Evolutionary conservation across 2,888 invertebrate genomes (phyloP), one percentile per base, ranked within the genome.

Genomic region (Ennomos erosarius): DNA sequence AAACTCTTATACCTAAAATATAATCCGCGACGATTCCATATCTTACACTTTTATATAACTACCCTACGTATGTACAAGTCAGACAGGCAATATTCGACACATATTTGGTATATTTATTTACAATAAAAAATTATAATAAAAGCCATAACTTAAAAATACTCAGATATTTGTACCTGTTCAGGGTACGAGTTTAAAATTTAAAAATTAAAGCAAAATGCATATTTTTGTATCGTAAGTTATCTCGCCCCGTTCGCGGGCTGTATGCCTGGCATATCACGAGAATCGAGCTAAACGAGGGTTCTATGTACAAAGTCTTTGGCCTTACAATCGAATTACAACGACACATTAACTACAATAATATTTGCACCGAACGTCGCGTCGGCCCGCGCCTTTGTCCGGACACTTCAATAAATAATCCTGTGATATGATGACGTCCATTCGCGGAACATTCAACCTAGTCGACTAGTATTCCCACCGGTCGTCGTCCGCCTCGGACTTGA

Each of bases 391-490:
- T 67, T 62, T 64, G 68, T 70, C 70, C 71, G 63, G 65, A 64
- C 49, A 35, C 49, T 43, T 48, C 39, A 49, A 55, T 44, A 44
- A 44, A 49, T 39, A 49, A 39, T 44, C 55, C 50, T 33, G 57
- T 26, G 52, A 49, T 37, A 33, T 33, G 34, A 51, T 35, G 35
- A 35, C 5, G 11, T n/a, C 34, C 44, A n/a, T 73, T 74, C 67
- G 59, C 62, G 55, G 44, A 64, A 65, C 39, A 70, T 69, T 67
- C 50, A 59, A 55, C 53, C 58, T 35, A 33, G 55, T 59, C 9
- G 55, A 63, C 68, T 84, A 90, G 76, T 94, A 95, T 78, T 94
- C 94, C 95, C 95, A 95, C 82, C 94, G 87, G 76, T 94, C 94
- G 71, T 94, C 93, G 67, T 94, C 94, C 67, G 90, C 87, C 79